Base-by-base conservation (phyloP, 2,113 vertebrate genomes). In the Dromiciops gliroides region DNA sequence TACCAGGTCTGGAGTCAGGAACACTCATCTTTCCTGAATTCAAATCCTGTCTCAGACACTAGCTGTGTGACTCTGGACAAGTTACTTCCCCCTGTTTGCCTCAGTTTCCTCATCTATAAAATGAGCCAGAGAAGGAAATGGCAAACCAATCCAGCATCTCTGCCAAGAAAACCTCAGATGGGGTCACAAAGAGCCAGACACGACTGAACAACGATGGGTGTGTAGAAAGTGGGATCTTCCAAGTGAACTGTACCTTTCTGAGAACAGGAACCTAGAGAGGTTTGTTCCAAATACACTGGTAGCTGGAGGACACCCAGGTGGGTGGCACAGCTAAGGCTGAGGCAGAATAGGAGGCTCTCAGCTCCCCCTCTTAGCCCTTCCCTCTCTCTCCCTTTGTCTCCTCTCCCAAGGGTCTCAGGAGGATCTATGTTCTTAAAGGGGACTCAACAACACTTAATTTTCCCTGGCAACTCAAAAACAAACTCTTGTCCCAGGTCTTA, bases 391-490 rank as follows among this genome's bases (percentile, higher is more conserved):
- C 89, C 28, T 89, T 92, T 92, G 91, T 92, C 49, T 93, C 48
- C 92, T 90, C 94, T 23, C 94, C 91, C 90, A 50, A 53, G 93
- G 49, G 24, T 93, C 48, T 93, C 88, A 75, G 48, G 37, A 93
- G 51, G 89, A 93, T 89, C 67, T 83, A 14, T 95, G 94, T 97
- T 95, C 90, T 96, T 92, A 93, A 95, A 97, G 95, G 89, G 96
- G 92, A 95, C 67, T 51, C 8, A n/a, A 9, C 92, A 25, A 90
- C 89, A 97, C 91, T 4, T 93, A 94, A 50, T 16, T 8, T n/a
- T 75, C 93, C 25, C 50, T 90, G 31, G 0, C 89, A 83, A 50
- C 44, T 95, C 92, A 2, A 50, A 10, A 83, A n/a, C 37, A 83
- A 44, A 23, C 16, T 83, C n/a, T 2, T 50, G 8, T 89, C 67